Conservation (phyloP, 2,797 vertebrate species). For the Argyrosomus regius region DNA sequence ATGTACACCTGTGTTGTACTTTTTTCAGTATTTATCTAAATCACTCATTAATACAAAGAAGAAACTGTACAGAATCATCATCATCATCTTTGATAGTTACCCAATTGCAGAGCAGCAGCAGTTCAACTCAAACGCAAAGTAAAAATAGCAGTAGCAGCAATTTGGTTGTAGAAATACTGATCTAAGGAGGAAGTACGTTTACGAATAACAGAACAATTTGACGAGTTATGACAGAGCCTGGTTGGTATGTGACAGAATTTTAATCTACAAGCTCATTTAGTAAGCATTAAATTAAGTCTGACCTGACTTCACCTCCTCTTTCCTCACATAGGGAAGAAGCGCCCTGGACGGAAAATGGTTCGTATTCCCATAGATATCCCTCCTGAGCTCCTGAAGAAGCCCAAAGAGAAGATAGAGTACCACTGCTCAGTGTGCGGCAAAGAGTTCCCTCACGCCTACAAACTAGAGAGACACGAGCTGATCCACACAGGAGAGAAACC, state of each 20-base stretch:
- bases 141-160: not conserved
- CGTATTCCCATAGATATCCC: constrained; percentile 65
- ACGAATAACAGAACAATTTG: not conserved
- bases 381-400: constrained; percentile 76
- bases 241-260: not conserved
- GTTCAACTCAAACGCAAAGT: not conserved
- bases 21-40: not conserved
- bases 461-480: constrained; percentile 77
- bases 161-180: not conserved
- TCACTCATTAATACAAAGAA: not conserved
- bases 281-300: not conserved
- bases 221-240: not conserved
- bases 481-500: constrained; percentile 82
- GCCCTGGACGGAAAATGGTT: constrained; percentile 66
- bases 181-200: too few relatives aligned
- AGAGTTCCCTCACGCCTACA: constrained; percentile 79
- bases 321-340: constrained; percentile 54
- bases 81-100: not conserved
- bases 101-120: not conserved
- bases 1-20: not conserved
- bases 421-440: constrained; percentile 78
- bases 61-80: not conserved
- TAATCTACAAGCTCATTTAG: not conserved
- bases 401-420: constrained; percentile 78
- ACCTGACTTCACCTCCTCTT: not conserved